A percentile compares a stretch with the other conserved stretches of the same genome.
phyloP scores from a whole-genome alignment of 2,113 vertebrate genomes.

The Gallinago undulata region DNA sequence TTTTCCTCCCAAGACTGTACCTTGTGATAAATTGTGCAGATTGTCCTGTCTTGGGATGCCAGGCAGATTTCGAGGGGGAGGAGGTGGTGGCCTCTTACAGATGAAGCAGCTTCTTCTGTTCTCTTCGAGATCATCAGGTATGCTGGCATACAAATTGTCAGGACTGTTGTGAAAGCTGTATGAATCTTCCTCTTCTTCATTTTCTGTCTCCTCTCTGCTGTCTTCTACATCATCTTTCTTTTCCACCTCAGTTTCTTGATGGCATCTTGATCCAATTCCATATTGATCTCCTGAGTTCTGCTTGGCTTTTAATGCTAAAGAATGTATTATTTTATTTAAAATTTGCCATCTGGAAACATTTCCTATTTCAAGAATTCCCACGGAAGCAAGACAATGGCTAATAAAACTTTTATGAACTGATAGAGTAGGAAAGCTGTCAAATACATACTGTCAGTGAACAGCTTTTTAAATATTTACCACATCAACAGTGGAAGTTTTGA shows the following conservation, averaged over 20 bases:
- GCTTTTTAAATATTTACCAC: slow-evolving; percentile 67
- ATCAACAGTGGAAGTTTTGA: slow-evolving; percentile 18
- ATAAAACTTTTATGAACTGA: slow-evolving; percentile 66
- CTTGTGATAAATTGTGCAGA: slow-evolving; percentile 70
- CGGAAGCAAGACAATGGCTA: slow-evolving; percentile 44
- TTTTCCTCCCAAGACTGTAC: slow-evolving; percentile 55
- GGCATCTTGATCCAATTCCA: not conserved
- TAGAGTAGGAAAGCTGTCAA: slow-evolving; percentile 48
- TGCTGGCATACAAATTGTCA: slow-evolving; percentile 68
- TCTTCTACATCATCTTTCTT: not conserved
- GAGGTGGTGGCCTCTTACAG: slow-evolving; percentile 75
- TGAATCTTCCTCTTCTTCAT: not conserved
- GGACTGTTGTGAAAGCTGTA: slow-evolving; percentile 10
- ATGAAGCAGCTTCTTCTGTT: not conserved
- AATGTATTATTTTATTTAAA: slow-evolving; percentile 46
- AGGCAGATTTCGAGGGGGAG: slow-evolving; percentile 69
- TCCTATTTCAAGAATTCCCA: slow-evolving; percentile 42
- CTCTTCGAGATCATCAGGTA: not conserved
- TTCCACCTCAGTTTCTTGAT: not conserved
- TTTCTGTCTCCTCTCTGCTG: slow-evolving; percentile 21
- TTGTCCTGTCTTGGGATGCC: slow-evolving; percentile 44
- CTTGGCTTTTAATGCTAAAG: slow-evolving; percentile 18
- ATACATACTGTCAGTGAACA: not conserved
- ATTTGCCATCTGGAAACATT: slow-evolving; percentile 44
- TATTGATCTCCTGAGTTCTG: not conserved